Evolutionary conservation across 2,888 invertebrate species (phyloP), one percentile per base, ranked within the genome.

Genomic region (Trichogramma evanescens): DNA sequence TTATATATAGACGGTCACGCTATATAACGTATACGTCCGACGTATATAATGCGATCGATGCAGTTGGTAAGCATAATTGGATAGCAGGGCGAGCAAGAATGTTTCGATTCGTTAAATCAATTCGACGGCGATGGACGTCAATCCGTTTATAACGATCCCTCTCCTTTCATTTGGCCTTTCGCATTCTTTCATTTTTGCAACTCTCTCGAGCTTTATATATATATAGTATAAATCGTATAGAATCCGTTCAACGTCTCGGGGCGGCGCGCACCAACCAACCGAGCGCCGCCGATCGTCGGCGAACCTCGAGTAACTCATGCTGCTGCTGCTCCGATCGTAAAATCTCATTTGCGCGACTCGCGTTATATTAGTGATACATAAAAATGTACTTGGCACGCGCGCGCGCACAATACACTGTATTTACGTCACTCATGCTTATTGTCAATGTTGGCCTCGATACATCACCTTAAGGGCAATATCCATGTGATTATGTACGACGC

Each of bases 71-170:
- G 50, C n/a, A 50, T n/a, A 10, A 39, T 41, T 41, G 42, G 52
- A 52, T 40, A 40, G 43, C 10, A 42, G 6, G 52, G 13, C 5
- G 26, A 8, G 13, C 10, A n/a, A 10, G 48, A 6, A 6, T 13
- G 48, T 43, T 43, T 8, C 61, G 58, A 56, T 63, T 61, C 61
- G 61, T 63, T 61, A 56, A 61, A 61, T 63, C 58, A 63, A 60
- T 58, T 59, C 59, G 54, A 58, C 54, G 8, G 40, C 38, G 10
- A 38, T 10, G 5, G 41, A 26, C 41, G 44, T 43, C 13, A 61
- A 63, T 63, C 63, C 63, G 56, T 56, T 63, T 63, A 63, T 45
- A 52, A 54, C 56, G 58, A 52, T 46, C 39, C 42, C 39, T 43
- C 57, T 9, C 43, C 10, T 48, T 13, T 26, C 26, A 26, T 26